phyloP scores from a whole-genome alignment of 1,140 invertebrate species.

The Rhagoletis zephyria region DNA sequence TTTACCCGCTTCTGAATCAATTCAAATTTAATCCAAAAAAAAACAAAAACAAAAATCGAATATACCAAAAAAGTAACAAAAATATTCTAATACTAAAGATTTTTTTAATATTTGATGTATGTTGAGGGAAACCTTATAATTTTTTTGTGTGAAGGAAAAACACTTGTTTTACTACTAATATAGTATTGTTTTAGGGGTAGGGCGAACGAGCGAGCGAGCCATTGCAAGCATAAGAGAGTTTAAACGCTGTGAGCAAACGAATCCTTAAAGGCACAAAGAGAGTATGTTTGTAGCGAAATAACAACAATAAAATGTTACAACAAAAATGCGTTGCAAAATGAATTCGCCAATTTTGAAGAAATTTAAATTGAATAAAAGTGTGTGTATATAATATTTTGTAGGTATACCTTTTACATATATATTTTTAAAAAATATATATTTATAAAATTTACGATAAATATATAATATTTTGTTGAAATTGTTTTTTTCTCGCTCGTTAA shows the following conservation, averaged over 20 bases:
- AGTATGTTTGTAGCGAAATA: not conserved
- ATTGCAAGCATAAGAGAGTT: constrained; percentile 60
- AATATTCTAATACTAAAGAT: constrained; percentile 69
- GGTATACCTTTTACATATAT: constrained; percentile 52
- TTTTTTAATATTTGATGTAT: constrained; percentile 69
- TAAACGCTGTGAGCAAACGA: constrained; percentile 55
- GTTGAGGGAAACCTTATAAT: not conserved
- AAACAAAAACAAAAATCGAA: not conserved
- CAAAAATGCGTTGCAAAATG: not conserved
- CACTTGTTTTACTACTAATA: not conserved
- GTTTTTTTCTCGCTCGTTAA: constrained; percentile 47
- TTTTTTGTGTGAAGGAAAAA: not conserved
- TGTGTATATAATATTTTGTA: constrained; percentile 52
- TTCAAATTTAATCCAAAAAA: not conserved
- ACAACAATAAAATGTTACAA: constrained; percentile 47
- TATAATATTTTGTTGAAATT: constrained; percentile 55
- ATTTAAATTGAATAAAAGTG: constrained; percentile 36
- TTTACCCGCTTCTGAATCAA: constrained; percentile 22
- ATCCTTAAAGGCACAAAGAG: not conserved
- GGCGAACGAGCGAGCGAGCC: constrained; percentile 25
- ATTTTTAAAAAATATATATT: constrained; percentile 53
- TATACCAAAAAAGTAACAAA: constrained; percentile 53
- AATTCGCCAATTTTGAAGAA: constrained; percentile 20
- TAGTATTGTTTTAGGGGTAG: constrained; percentile 34
- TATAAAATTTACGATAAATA: constrained; percentile 52